Evolutionary conservation across 2,888 invertebrate genomes (phyloP).

Genomic region (Polietes domitor): DNA sequence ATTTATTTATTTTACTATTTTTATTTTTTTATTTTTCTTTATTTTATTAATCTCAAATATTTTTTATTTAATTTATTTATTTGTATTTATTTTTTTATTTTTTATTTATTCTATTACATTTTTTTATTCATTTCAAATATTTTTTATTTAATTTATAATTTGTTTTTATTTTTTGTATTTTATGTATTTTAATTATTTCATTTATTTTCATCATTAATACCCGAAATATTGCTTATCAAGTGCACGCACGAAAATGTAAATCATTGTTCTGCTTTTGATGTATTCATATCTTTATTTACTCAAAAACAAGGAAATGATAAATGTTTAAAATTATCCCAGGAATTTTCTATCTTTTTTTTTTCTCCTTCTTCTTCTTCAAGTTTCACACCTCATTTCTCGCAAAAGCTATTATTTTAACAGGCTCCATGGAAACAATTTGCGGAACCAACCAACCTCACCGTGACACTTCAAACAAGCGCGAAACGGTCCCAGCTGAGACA

Average conservation of each 20-base stretch:
- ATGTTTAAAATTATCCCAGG: background rate
- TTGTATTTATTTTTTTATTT: too few relatives aligned
- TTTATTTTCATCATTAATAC: too few relatives aligned
- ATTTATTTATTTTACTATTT: too few relatives aligned
- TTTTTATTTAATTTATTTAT: too few relatives aligned
- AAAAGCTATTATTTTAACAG: background rate
- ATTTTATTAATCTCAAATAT: too few relatives aligned
- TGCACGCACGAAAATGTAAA: background rate
- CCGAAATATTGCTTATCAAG: background rate
- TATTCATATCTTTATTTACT: slow-evolving; percentile 16
- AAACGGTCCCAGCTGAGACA: too few relatives aligned
- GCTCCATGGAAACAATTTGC: background rate
- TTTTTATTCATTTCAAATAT: too few relatives aligned
- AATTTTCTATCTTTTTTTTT: background rate
- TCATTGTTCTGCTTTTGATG: background rate
- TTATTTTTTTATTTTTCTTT: too few relatives aligned
- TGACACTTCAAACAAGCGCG: background rate
- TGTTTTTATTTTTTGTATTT: too few relatives aligned
- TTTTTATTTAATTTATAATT: too few relatives aligned
- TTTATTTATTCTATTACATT: too few relatives aligned
- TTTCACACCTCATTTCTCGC: slow-evolving; percentile 13
- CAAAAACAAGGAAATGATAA: slow-evolving; percentile 4
- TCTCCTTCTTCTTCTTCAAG: background rate
- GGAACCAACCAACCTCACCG: background rate
- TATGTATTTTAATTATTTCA: too few relatives aligned